Conservation (phyloP, 2,888 invertebrate species). For the Latrodectus hesperus region DNA sequence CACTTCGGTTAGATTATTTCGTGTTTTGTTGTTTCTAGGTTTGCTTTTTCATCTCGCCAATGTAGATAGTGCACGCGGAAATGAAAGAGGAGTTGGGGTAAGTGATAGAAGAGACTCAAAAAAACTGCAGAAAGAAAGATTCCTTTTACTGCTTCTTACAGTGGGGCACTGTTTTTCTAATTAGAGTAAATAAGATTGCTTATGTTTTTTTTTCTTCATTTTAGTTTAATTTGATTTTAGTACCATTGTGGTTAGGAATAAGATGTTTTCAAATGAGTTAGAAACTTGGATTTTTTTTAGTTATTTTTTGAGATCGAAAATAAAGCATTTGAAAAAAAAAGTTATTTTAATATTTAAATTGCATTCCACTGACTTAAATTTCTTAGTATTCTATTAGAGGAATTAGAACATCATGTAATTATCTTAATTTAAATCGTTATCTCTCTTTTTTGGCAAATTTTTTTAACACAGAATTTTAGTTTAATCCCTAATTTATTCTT, state of each 20-base stretch:
- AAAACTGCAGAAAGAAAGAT: conserved; percentile 3
- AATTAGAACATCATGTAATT: no score
- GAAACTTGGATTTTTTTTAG: no score
- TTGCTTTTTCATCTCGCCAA: conserved; percentile 12
- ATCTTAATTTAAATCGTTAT: no score
- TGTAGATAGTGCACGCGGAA: conserved; percentile 22
- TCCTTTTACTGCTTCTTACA: conserved; percentile 19
- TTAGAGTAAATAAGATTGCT: conserved; percentile 52
- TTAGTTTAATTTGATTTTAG: conserved; percentile 53
- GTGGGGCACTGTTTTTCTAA: conserved; percentile 45
- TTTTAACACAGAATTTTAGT: no score
- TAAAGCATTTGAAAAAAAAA: no score
- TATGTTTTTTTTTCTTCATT: conserved; percentile 43
- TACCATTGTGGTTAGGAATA: conserved; percentile 35
- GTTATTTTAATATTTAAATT: no score
- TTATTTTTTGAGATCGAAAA: no score
- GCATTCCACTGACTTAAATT: no score
- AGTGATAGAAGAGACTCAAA: background rate
- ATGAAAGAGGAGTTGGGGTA: background rate
- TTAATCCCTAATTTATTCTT: no score
- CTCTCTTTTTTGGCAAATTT: no score
- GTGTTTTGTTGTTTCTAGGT: conserved; percentile 17
- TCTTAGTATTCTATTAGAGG: no score
- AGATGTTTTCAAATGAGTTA: background rate
- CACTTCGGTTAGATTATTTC: conserved; percentile 42